phyloP scores from a whole-genome alignment of 2,113 vertebrate genomes.

The Ceratotherium simum region DNA sequence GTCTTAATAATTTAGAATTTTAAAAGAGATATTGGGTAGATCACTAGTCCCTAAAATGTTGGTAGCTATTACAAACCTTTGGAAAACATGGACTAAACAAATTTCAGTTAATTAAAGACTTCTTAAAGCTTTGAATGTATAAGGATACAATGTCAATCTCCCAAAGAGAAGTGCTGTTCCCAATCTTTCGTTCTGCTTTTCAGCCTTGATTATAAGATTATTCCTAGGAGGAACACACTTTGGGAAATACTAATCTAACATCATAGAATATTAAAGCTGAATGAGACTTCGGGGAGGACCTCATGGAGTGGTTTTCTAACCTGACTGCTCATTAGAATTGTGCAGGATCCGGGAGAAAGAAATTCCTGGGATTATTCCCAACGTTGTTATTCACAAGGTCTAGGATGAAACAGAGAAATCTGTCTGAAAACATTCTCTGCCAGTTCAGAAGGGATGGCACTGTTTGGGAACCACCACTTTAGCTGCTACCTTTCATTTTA shows the following conservation, averaged over 20 bases:
- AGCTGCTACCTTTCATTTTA: not conserved
- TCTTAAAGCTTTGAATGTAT: not conserved
- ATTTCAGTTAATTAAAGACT: not conserved
- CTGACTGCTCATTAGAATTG: not conserved
- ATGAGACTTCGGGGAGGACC: not conserved
- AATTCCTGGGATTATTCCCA: not conserved
- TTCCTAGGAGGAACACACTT: not conserved
- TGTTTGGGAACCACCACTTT: rapidly evolving
- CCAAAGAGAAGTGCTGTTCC: not conserved
- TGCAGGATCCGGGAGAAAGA: not conserved
- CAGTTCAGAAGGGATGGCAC: not conserved
- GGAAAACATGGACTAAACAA: not conserved
- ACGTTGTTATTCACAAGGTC: not conserved
- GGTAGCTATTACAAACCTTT: not conserved
- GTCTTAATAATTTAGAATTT: not conserved
- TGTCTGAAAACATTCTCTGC: not conserved
- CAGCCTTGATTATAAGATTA: not conserved
- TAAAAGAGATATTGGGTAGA: not conserved
- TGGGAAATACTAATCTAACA: not conserved
- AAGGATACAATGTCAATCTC: not conserved
- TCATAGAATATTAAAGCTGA: not conserved
- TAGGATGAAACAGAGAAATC: too few species aligned
- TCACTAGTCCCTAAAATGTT: not conserved
- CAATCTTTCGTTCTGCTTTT: not conserved
- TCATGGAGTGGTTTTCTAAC: not conserved